Percentiles rank a stretch among this genome's conserved stretches.
Evolutionary conservation across 2,113 vertebrate species (phyloP).

Genomic region (Lycaon pictus): DNA sequence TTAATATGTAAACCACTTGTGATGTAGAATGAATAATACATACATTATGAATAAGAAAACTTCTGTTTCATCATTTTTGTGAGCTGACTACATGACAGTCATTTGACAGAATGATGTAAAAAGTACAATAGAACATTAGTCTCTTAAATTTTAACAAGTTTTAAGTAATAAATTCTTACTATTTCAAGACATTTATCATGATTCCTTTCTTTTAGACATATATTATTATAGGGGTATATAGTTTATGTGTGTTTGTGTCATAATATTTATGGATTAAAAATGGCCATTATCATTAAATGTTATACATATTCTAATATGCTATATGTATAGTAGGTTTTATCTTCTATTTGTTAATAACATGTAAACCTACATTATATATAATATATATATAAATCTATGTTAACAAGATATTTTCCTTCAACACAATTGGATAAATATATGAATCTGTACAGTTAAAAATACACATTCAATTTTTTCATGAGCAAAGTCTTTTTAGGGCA

Average conservation of each 20-base stretch:
- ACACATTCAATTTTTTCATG: conserved; percentile 16
- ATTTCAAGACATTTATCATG: not conserved
- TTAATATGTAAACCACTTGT: not conserved
- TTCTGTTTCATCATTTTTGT: not conserved
- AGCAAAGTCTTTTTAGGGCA: not conserved
- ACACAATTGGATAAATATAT: not conserved
- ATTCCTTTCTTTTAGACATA: not conserved
- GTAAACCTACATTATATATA: not conserved
- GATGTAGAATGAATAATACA: not conserved
- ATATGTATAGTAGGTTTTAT: not conserved
- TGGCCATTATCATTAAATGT: not conserved
- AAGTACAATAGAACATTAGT: not conserved
- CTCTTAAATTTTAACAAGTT: not conserved
- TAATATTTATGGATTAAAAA: not conserved
- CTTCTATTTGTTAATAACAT: not conserved
- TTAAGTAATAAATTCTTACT: not conserved
- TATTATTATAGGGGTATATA: not conserved
- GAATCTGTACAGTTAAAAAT: not conserved
- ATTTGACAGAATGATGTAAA: not conserved
- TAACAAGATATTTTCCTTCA: conserved; percentile 38
- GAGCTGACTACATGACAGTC: not conserved
- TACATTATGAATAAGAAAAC: not conserved
- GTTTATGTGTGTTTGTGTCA: not conserved
- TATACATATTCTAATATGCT: not conserved
- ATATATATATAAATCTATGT: not conserved